A percentile compares a stretch with the other conserved stretches of the same genome.
These are phyloP conservation scores for Meandrina meandrites DNA, from an alignment of 92 coral and sea anemone species.

Conservation along the genomic window DNA sequence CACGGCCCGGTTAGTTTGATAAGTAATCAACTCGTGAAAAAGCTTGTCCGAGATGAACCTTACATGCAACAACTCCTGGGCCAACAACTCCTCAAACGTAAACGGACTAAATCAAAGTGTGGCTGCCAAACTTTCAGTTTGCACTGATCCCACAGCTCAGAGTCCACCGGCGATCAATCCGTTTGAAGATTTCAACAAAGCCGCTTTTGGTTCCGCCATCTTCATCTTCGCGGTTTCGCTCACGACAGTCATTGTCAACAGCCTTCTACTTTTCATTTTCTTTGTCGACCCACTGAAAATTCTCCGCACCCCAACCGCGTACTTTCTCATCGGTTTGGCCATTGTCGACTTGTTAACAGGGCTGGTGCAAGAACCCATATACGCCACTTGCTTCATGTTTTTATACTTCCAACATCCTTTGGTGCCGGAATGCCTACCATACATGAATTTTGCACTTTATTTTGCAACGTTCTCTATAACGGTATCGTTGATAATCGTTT, in stretches of 20 bases:
- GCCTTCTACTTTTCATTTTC: conserved; percentile 14
- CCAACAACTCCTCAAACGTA: not conserved
- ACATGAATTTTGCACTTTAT: not conserved
- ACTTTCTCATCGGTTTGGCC: conserved; percentile 38
- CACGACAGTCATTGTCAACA: conserved; percentile 16
- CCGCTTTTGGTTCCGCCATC: conserved; percentile 28
- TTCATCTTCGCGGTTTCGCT: not conserved
- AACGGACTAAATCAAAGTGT: too few relatives aligned
- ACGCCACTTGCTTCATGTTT: conserved; percentile 27
- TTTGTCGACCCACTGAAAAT: conserved; percentile 35
- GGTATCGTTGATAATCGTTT: not conserved
- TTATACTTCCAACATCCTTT: not conserved
- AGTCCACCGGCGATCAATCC: not conserved
- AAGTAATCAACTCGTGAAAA: too few relatives aligned
- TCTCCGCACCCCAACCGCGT: conserved; percentile 35
- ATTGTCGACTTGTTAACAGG: conserved; percentile 29
- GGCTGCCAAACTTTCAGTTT: not conserved
- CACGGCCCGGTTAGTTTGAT: too few relatives aligned
- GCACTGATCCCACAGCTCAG: not conserved
- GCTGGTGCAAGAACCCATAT: conserved; percentile 17
- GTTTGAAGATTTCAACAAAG: conserved; percentile 2
- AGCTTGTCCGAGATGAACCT: not conserved
- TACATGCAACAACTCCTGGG: not conserved
- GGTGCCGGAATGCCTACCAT: not conserved
- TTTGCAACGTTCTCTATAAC: not conserved